Percentiles rank a stretch among this genome's conserved stretches.
Conservation (phyloP, 1,140 invertebrate genomes). For the Pseudomyrmex gracilis region DNA sequence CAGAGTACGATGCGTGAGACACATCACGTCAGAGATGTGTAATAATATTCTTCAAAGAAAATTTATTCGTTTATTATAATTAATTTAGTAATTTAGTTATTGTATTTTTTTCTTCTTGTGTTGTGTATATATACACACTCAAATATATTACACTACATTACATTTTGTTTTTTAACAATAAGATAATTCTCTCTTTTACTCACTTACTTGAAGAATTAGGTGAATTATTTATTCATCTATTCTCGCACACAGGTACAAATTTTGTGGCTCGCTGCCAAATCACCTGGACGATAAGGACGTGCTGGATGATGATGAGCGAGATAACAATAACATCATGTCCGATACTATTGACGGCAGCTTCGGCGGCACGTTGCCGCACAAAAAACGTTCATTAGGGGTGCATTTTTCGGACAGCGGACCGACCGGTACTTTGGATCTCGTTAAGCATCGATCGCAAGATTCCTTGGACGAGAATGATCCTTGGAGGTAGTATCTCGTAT, state of each 20-base stretch:
- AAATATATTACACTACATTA: neutral
- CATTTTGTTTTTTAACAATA: too few species aligned
- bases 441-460: constrained; percentile 82
- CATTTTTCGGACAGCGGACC: constrained; percentile 85
- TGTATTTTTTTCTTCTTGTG: neutral
- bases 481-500: constrained; percentile 76
- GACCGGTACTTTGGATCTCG: constrained; percentile 78
- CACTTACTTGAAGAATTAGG: neutral
- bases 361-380: constrained; percentile 87
- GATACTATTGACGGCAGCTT: constrained; percentile 88
- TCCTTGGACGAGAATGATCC: constrained; percentile 84
- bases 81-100: neutral
- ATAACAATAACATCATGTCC: constrained; percentile 86
- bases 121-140: neutral
- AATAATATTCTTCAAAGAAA: neutral
- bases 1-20: neutral
- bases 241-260: constrained; percentile 83
- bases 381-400: constrained; percentile 85
- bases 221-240: neutral
- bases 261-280: constrained; percentile 90
- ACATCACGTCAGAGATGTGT: neutral
- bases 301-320: constrained; percentile 84
- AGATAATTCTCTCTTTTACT: neutral
- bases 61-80: too few species aligned
- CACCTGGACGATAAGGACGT: constrained; percentile 88